Conservation (phyloP, 2,113 vertebrate species). For the Hydropotes inermis region DNA sequence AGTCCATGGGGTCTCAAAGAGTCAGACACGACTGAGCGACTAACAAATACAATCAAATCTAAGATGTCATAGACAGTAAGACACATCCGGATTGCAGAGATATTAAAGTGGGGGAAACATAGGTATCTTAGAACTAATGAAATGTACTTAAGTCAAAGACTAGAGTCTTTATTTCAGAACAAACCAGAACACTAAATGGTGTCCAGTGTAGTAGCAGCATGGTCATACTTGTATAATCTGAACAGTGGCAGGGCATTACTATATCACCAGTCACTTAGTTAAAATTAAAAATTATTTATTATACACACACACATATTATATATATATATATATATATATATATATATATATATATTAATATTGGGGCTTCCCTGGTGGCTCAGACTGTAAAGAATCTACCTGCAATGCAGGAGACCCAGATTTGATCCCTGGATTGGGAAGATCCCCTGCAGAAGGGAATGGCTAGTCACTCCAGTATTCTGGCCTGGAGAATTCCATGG, state of each 20-base stretch:
- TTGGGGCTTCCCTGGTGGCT: not conserved
- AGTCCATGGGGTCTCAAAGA: not conserved
- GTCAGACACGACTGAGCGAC: not conserved
- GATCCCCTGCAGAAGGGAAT: not conserved
- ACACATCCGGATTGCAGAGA: not conserved
- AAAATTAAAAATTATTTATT: not conserved
- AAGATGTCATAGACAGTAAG: not conserved
- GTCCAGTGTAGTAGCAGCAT: not conserved
- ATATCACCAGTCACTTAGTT: not conserved
- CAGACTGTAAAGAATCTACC: not conserved
- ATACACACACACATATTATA: not conserved
- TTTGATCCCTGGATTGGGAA: not conserved
- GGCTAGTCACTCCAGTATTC: not conserved
- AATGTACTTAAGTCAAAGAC: not conserved
- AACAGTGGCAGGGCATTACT: not conserved
- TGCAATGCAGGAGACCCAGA: not conserved
- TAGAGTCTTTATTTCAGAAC: not conserved
- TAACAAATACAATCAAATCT: not conserved
- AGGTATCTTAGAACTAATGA: not conserved
- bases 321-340: not conserved
- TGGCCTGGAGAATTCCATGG: not conserved
- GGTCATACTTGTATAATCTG: not conserved
- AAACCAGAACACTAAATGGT: not conserved
- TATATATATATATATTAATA: not conserved
- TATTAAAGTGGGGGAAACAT: not conserved